phyloP scores from a whole-genome alignment of 2,113 vertebrate species.

The Oreamnos americanus region DNA sequence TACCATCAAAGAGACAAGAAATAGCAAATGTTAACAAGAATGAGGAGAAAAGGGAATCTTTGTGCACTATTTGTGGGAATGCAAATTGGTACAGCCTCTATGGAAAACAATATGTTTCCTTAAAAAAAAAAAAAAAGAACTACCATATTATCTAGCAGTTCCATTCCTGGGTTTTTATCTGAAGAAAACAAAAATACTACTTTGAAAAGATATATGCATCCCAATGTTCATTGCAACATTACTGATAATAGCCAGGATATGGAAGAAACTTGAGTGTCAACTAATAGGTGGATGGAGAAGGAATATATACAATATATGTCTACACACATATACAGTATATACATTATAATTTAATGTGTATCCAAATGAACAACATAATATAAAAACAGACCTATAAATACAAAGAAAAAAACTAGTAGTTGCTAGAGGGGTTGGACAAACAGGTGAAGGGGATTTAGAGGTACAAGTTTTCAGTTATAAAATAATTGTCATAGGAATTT shows the following conservation, averaged over 20 bases:
- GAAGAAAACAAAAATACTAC: background rate
- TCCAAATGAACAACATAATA: background rate
- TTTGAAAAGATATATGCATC: background rate
- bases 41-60: background rate
- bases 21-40: background rate
- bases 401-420: background rate
- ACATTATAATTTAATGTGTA: background rate
- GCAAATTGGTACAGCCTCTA: background rate
- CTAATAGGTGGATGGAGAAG: background rate
- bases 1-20: background rate
- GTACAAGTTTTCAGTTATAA: background rate
- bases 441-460: background rate
- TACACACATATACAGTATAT: background rate
- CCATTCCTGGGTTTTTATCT: background rate
- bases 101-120: background rate
- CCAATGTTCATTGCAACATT: background rate
- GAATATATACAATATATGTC: background rate
- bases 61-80: background rate
- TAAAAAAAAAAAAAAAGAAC: background rate
- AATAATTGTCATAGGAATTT: background rate
- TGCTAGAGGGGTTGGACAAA: background rate
- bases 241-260: background rate
- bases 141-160: background rate
- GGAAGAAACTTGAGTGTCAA: background rate
- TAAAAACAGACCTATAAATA: background rate